Base-by-base conservation (phyloP, 1,140 invertebrate species). In the Lepeophtheirus salmonis region DNA sequence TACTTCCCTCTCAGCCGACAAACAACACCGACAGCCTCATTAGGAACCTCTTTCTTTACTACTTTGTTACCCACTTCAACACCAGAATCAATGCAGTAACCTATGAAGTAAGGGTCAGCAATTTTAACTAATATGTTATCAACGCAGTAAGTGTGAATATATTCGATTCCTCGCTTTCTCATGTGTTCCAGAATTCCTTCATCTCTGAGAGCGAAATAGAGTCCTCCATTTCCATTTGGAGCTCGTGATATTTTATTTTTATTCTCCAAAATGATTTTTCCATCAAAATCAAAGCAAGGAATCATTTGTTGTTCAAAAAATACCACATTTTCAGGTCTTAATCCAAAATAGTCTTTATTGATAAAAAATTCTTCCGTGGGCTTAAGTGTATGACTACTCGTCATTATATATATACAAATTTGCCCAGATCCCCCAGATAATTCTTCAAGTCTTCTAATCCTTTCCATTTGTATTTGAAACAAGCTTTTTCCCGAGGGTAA, bases 111-210 rank as follows among this genome's bases (percentile, higher is more conserved):
- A 0, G 95, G 95, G 78, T 98, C 95, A 0, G 89, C 92, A 56
- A 98, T 88, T 79, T 92, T 92, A 3, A 92, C 86, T 3, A 98
- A 75, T 61, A 98, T 94, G 72, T 98, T 98, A 71, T 98, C 95
- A 10, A 98, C 94, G 66, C 90, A 94, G 75, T 96, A 92, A 4
- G 84, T 89, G 70, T 98, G 94, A 14, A 97, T 69, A 70, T 92
- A 91, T 65, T 83, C 74, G 13, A 57, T 80, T 3, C 84, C 85
- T 63, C 86, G 75, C 41, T 70, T 73, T 50, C 78, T 69, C 77
- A 97, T 85, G 67, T 96, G 84, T 10, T 83, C 75, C 6, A 97
- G 67, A 23, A 96, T 79, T n/a, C 80, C 80, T 65, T 81, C 79
- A 17, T 78, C 74, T 62, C 78, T 75, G 25, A 91, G 70, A 1